Conservation (phyloP, 2,113 vertebrate species). For the Pantherophis guttatus region DNA sequence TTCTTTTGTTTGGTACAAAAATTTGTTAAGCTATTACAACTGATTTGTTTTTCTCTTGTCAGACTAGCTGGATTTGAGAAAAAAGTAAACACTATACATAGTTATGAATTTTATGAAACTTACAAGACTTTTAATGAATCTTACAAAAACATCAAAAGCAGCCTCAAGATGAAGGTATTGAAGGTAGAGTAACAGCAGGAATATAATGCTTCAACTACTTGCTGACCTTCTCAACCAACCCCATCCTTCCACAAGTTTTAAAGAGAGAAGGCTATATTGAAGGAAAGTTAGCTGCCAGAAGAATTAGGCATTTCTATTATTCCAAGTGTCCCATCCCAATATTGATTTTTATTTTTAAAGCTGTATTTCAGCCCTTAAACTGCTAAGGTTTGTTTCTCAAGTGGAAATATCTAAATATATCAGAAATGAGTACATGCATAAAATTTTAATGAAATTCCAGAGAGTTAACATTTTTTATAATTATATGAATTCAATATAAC, state of each 20-base stretch:
- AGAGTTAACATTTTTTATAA: neutral
- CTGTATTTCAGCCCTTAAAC: neutral
- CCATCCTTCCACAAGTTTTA: neutral
- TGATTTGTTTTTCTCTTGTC: neutral
- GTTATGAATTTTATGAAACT: neutral
- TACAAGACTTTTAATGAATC: too few species aligned
- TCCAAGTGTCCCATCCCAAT: neutral
- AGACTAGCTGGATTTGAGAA: neutral
- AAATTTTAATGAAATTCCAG: neutral
- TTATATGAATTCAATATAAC: neutral
- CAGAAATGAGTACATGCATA: neutral
- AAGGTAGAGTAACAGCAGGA: neutral
- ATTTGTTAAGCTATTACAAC: neutral
- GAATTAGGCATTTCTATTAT: neutral
- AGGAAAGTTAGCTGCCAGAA: neutral
- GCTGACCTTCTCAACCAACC: neutral
- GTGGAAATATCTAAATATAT: neutral
- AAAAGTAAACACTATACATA: neutral
- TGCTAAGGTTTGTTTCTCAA: neutral
- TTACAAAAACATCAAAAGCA: neutral
- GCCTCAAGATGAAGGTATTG: neutral
- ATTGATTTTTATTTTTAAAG: neutral
- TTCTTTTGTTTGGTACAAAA: neutral
- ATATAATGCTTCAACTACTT: neutral
- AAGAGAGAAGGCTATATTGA: neutral